These are phyloP conservation scores for Adoxophyes honmai DNA, from an alignment of 1,140 invertebrate genomes.

Conservation along the genomic window DNA sequence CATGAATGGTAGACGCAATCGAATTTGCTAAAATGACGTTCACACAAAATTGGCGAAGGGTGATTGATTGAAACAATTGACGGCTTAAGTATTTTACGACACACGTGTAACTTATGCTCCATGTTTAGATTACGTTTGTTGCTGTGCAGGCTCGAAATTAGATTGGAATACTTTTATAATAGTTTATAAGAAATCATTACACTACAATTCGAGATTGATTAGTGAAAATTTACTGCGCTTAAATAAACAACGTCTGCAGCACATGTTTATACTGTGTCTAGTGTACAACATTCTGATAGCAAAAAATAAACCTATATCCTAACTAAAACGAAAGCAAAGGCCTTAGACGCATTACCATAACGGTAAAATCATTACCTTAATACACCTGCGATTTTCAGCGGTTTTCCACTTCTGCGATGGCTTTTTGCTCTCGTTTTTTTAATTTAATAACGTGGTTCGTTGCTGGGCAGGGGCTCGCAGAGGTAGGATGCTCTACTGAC, in stretches of 20 bases:
- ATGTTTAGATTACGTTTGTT: conserved; percentile 45
- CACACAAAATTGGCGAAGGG: conserved; percentile 70
- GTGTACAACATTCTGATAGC: too few species aligned
- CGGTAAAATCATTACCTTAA: conserved; percentile 4
- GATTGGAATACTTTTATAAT: too few species aligned
- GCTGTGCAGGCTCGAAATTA: background rate
- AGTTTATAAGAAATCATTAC: too few species aligned
- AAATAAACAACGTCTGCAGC: too few species aligned
- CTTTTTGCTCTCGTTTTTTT: conserved; percentile 20
- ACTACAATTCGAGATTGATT: too few species aligned
- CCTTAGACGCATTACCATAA: background rate
- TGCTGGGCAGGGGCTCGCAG: conserved; percentile 18
- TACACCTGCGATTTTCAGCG: background rate
- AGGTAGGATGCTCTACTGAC: conserved; percentile 34
- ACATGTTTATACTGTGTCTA: too few species aligned
- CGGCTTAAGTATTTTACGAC: conserved; percentile 59
- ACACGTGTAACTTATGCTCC: conserved; percentile 64
- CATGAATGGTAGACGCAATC: conserved; percentile 61
- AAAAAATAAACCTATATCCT: too few species aligned
- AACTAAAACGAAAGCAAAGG: background rate
- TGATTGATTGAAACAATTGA: conserved; percentile 68
- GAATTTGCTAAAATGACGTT: conserved; percentile 73
- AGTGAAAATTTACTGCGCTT: too few species aligned
- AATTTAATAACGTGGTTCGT: conserved; percentile 29
- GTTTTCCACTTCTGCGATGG: background rate